Evolutionary conservation across 1,140 invertebrate genomes (phyloP).

Genomic region (Protaetia brevitarsis): DNA sequence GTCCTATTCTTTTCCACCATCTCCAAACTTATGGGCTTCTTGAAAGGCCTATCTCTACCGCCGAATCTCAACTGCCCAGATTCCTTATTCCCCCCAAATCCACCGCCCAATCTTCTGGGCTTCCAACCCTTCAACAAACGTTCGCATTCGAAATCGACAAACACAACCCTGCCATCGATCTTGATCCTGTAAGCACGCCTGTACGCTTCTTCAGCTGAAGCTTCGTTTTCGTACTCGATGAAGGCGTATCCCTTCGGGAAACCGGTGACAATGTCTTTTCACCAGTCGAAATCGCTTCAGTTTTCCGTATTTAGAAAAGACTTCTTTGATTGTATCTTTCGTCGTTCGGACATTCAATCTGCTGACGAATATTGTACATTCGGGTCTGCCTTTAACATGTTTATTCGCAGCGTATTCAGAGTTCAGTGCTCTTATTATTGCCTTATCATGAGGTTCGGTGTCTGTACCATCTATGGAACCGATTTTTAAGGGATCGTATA

Average conservation of each 20-base stretch:
- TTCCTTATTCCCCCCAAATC: constrained; percentile 83
- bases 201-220: constrained; percentile 60
- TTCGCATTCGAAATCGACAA: constrained; percentile 69
- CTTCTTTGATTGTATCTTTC: constrained; percentile 56
- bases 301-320: constrained; percentile 68
- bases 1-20: constrained; percentile 30
- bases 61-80: constrained; percentile 88
- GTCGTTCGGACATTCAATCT: constrained; percentile 70
- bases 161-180: constrained; percentile 60
- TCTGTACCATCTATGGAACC: constrained; percentile 86
- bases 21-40: constrained; percentile 56
- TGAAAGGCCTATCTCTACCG: constrained; percentile 71
- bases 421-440: constrained; percentile 68
- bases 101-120: constrained; percentile 80
- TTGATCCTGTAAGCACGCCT: constrained; percentile 55
- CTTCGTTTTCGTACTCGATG: constrained; percentile 70
- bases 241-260: constrained; percentile 82
- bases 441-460: constrained; percentile 76
- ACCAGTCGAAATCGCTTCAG: constrained; percentile 70
- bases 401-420: constrained; percentile 68
- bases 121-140: constrained; percentile 73
- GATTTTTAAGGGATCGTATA: constrained; percentile 67
- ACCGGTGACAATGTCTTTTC: constrained; percentile 77
- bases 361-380: constrained; percentile 76
- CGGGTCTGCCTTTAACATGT: constrained; percentile 64